Conservation (phyloP, 1,140 invertebrate genomes). For the Idris sp. region DNA sequence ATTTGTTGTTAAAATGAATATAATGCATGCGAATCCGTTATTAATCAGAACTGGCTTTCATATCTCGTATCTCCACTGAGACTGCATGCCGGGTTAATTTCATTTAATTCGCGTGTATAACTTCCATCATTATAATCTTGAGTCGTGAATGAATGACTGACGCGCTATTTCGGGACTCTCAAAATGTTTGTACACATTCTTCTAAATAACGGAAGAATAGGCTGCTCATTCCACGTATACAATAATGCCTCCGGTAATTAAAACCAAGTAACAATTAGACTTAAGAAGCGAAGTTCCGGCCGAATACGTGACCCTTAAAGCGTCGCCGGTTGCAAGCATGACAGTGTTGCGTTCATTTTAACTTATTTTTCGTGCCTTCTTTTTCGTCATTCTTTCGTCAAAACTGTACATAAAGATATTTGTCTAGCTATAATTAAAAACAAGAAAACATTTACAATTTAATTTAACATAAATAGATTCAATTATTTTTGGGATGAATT, state of each 20-base stretch:
- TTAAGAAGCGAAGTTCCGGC: conserved; percentile 63
- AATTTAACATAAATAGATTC: too few species aligned
- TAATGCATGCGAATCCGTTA: conserved; percentile 59
- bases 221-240: conserved; percentile 47
- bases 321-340: conserved; percentile 52
- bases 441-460: too few species aligned
- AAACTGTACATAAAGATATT: conserved; percentile 27
- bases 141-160: conserved; percentile 53
- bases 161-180: conserved; percentile 39
- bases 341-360: conserved; percentile 22
- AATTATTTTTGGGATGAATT: too few species aligned
- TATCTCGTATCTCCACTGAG: conserved; percentile 47
- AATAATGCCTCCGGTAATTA: conserved; percentile 65
- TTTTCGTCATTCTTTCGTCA: conserved; percentile 15
- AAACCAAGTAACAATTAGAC: conserved; percentile 73
- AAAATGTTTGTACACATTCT: conserved; percentile 31
- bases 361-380: conserved; percentile 16
- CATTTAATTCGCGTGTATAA: conserved; percentile 71
- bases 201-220: conserved; percentile 63
- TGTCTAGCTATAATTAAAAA: too few species aligned
- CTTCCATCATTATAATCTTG: conserved; percentile 59
- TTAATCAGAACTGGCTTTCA: conserved; percentile 47
- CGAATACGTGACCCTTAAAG: conserved; percentile 70
- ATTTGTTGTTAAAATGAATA: conserved; percentile 55
- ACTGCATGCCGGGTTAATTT: conserved; percentile 69